These are phyloP conservation scores for Amblyopsis rosae DNA, from an alignment of 2,113 vertebrate genomes.

Conservation along the genomic window DNA sequence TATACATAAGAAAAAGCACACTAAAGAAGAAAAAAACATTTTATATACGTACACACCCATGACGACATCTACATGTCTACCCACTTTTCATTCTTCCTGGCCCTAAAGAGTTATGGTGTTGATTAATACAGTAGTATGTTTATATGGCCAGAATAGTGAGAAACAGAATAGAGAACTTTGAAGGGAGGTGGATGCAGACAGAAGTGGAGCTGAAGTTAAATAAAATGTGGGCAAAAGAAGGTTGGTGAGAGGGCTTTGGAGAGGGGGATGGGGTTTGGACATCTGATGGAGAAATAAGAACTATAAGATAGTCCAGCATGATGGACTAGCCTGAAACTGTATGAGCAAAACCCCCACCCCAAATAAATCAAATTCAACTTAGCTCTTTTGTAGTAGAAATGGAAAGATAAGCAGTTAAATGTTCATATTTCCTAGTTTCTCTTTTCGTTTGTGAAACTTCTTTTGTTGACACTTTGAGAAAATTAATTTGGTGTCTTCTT, in stretches of 20 bases:
- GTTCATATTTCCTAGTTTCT: constrained; percentile 59
- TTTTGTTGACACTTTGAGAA: constrained; percentile 45
- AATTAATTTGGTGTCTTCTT: constrained; percentile 56
- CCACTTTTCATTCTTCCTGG: constrained; percentile 48
- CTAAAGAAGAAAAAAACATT: constrained; percentile 40
- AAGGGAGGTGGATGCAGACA: constrained; percentile 18
- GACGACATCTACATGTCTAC: constrained; percentile 38
- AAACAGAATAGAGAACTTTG: constrained; percentile 23
- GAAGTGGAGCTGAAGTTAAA: constrained; percentile 19
- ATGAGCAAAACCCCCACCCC: constrained; percentile 27
- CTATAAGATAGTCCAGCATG: constrained; percentile 38
- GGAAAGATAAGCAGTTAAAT: constrained; percentile 72
- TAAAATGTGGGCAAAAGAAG: constrained; percentile 7
- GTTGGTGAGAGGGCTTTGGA: not conserved
- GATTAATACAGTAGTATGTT: constrained; percentile 68
- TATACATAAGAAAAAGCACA: constrained; percentile 59
- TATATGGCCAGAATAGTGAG: constrained; percentile 34
- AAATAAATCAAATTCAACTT: constrained; percentile 46
- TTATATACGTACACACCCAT: constrained; percentile 28
- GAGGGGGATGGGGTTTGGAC: not conserved
- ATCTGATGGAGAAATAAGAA: constrained; percentile 10
- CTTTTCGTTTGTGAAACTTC: constrained; percentile 66
- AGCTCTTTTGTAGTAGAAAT: constrained; percentile 67
- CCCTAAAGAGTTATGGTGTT: constrained; percentile 54
- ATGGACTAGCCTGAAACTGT: constrained; percentile 38